Base-by-base conservation (phyloP, 1,140 invertebrate genomes). In the Drosophila kikkawai region DNA sequence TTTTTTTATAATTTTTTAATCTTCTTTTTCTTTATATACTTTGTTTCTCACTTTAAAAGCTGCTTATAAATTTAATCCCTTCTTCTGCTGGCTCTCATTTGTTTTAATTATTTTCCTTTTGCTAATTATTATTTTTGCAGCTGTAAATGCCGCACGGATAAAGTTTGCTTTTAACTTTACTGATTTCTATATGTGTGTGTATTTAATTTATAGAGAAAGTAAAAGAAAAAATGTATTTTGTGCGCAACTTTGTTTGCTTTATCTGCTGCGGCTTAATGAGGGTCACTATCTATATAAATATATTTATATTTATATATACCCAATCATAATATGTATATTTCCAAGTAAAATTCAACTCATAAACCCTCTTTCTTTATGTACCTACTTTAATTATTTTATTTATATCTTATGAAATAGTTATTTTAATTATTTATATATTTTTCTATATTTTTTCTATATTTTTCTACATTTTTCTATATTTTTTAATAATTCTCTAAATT, bases 111-210 rank as follows among this genome's bases (percentile, higher is more conserved):
- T 15, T 55, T 55, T 55, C 45, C 26, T 4, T 2, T 12, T 22
- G 36, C 19, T 53, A 67, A 67, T 67, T 69, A 53, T 53, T 67
- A 44, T 68, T 50, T 67, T 53, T 41, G 37, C 61, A 67, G 63
- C 47, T 36, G 37, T 22, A 66, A 66, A 32, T 67, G 37, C 39
- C 5, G 29, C 61, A 36, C 15, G 36, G 32, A 42, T 37, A 48
- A 65, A 68, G 36, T 68, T 69, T 34, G 13, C 51, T 39, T 44
- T 65, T 15, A 61, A 32, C 32, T 68, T 17, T 15, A 41, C 36
- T 11, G 17, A 65, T 42, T 65, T 22, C 22, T 22, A 22, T 22
- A 22, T 39, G 4, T 42, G 63, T 65, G 26, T 65, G 37, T 26
- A 65, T 44, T 61, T 19, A 44, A 65, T 66, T 29, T 17, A 45